A percentile compares a stretch with the other conserved stretches of the same genome.
Evolutionary conservation across 1,140 invertebrate species (phyloP).

Genomic region (Ladona fulva): DNA sequence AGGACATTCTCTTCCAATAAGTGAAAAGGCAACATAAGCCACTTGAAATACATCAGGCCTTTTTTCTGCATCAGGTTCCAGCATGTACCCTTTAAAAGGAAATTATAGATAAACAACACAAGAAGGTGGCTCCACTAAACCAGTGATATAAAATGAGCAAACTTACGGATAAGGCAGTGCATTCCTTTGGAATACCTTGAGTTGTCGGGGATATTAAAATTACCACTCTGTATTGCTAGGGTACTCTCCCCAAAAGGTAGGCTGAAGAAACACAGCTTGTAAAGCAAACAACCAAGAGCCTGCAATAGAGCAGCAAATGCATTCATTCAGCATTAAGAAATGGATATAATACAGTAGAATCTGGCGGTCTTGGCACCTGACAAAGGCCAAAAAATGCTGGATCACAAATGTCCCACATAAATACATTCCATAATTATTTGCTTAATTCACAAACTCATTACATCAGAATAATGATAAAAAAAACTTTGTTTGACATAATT

Average conservation of each 20-base stretch:
- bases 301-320: constrained; percentile 34
- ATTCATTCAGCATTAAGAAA: too few species aligned
- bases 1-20: constrained; percentile 64
- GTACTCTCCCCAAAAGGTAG: constrained; percentile 91
- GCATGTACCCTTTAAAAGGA: constrained; percentile 59
- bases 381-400: too few species aligned
- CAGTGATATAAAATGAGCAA: constrained; percentile 16
- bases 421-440: too few species aligned
- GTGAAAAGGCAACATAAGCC: constrained; percentile 63
- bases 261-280: constrained; percentile 86
- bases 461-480: too few species aligned
- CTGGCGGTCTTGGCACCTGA: too few species aligned
- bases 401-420: too few species aligned
- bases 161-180: constrained; percentile 41
- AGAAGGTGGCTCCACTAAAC: constrained; percentile 14
- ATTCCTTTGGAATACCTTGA: constrained; percentile 56
- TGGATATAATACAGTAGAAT: too few species aligned
- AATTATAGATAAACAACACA: constrained; percentile 19
- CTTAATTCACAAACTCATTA: too few species aligned
- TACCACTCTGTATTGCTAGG: constrained; percentile 85
- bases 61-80: constrained; percentile 71
- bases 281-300: constrained; percentile 84
- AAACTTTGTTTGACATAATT: too few species aligned
- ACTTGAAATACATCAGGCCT: constrained; percentile 88
- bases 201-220: constrained; percentile 78